phyloP scores from a whole-genome alignment of 2,888 invertebrate species.

The Plemyria rubiginata region DNA sequence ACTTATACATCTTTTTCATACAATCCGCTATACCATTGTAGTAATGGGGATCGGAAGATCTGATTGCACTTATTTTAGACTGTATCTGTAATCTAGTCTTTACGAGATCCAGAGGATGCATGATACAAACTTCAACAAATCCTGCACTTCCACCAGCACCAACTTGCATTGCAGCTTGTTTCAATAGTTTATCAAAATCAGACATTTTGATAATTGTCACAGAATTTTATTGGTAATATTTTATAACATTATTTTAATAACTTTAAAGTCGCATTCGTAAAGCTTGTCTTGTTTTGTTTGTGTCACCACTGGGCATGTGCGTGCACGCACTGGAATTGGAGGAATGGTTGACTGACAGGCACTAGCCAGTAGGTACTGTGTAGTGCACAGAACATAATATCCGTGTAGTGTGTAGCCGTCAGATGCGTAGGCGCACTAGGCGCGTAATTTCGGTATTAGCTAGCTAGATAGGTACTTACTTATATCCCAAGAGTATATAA shows the following conservation, averaged over 20 bases:
- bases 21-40: slow-evolving; percentile 94
- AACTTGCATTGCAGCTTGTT: slow-evolving; percentile 92
- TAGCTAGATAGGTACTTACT: too few relatives aligned
- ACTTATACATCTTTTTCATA: slow-evolving; percentile 93
- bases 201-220: slow-evolving; percentile 56
- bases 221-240: neutral
- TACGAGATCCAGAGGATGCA: slow-evolving; percentile 97
- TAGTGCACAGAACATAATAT: too few relatives aligned
- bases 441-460: too few relatives aligned
- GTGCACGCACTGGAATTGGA: too few relatives aligned
- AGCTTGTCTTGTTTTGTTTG: neutral
- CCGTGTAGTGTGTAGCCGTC: too few relatives aligned
- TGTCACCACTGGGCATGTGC: neutral
- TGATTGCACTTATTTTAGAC: slow-evolving; percentile 50
- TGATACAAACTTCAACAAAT: slow-evolving; percentile 97
- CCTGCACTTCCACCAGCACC: slow-evolving; percentile 96
- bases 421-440: too few relatives aligned
- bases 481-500: too few relatives aligned
- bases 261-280: neutral
- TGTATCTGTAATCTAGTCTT: slow-evolving; percentile 90
- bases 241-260: neutral
- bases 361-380: too few relatives aligned
- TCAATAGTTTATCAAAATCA: slow-evolving; percentile 78
- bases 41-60: slow-evolving; percentile 81
- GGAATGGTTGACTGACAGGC: too few relatives aligned